Evolutionary conservation across 2,797 vertebrate species (phyloP), one percentile per base, ranked within the genome.

Genomic region (Champsocephalus gunnari): DNA sequence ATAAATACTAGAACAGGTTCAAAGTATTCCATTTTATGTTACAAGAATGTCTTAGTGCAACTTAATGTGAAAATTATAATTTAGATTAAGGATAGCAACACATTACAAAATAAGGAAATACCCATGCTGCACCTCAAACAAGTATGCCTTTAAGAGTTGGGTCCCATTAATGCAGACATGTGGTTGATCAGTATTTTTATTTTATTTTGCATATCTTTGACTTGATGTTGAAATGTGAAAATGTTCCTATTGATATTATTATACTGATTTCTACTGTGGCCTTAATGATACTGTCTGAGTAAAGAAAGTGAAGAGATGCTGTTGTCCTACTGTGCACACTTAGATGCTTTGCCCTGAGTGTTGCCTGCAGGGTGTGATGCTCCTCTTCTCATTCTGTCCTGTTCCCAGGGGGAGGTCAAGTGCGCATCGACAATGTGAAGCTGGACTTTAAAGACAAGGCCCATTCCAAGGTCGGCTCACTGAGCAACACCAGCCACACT

Each of bases 371-470:
- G 66, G 38, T 83, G 71, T 86, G 7, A 79, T 43, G 3, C 57
- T 51, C 66, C 59, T 75, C 55, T 56, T 61, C 68, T 70, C 19
- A 3, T 38, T n/a, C 48, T 65, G 32, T 70, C 9, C 21, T 66
- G 14, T 80, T 78, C 88, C 12, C 73, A 99, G 98, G 98, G 58
- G 98, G 98, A 58, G 98, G 98, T 17, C 71, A 97, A 69, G 94
- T 99, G 84, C 97, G 96, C 80, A 99, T 99, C 21, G 98, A 99
- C 73, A 99, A 96, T 1, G 96, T 97, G 87, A 99, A 98, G 93
- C 94, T 99, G 93, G 98, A 98, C 94, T 99, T 99, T 94, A 99
- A 98, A 94, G 98, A 99, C 64, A 99, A 99, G 90, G 98, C 98
- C 83, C 95, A 96, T 4, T 87, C 98, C 88, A 99, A 99, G 94